A percentile compares a stretch with the other conserved stretches of the same genome.
Evolutionary conservation across 2,888 invertebrate species (phyloP).

Genomic region (Dastarcus helophoroides): DNA sequence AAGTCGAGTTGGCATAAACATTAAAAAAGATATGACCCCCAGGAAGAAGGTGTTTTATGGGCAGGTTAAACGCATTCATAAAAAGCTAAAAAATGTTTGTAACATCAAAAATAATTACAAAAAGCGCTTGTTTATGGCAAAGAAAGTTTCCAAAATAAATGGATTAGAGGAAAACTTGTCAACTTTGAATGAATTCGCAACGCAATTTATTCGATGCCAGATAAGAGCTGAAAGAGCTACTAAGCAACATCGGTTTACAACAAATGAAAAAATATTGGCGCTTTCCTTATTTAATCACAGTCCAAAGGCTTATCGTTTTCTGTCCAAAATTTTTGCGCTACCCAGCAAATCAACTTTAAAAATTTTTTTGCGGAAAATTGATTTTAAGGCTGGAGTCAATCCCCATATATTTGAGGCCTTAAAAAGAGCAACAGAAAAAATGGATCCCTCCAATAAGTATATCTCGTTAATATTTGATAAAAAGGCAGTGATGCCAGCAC

Average conservation of each 20-base stretch:
- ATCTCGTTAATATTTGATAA: conserved; percentile 11
- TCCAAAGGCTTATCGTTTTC: conserved; percentile 7
- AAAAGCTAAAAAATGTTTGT: too few species aligned
- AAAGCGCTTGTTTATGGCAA: too few species aligned
- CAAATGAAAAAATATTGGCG: conserved; percentile 8
- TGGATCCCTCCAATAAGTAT: conserved; percentile 3
- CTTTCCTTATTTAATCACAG: conserved; percentile 6
- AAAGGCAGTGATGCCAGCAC: conserved; percentile 3
- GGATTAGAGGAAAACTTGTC: too few species aligned
- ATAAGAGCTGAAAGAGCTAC: conserved; percentile 7
- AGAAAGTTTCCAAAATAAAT: too few species aligned
- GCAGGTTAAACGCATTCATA: too few species aligned
- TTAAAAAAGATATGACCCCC: too few species aligned
- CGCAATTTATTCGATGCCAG: conserved; percentile 8
- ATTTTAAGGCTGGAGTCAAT: conserved; percentile 4
- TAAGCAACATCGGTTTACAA: conserved; percentile 6
- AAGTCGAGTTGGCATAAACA: too few species aligned
- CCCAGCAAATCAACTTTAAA: conserved; percentile 3
- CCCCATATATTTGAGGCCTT: neutral
- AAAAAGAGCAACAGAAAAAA: neutral
- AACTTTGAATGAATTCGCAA: too few species aligned
- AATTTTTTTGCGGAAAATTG: conserved; percentile 3
- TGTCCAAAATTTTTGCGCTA: conserved; percentile 3
- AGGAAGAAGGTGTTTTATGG: too few species aligned
- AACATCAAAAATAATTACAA: too few species aligned